These are phyloP conservation scores for Oxygymnocypris stewartii DNA, from an alignment of 2,113 vertebrate genomes.

Conservation along the genomic window DNA sequence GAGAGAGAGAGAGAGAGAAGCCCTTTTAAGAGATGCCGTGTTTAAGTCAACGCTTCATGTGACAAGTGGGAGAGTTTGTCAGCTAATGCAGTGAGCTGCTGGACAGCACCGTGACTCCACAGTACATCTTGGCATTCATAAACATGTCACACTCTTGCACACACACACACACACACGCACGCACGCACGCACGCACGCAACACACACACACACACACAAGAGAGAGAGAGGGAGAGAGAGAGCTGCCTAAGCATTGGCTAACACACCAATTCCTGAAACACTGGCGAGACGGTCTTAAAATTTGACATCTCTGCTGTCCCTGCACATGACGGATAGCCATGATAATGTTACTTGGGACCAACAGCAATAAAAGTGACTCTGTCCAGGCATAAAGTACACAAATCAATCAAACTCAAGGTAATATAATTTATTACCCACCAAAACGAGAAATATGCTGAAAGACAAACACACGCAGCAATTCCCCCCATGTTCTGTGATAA, in stretches of 20 bases:
- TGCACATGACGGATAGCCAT: conserved; percentile 66
- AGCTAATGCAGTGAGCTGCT: conserved; percentile 45
- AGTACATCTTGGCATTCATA: conserved; percentile 62
- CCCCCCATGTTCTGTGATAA: conserved; percentile 39
- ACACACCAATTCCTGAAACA: conserved; percentile 25
- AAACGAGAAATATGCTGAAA: conserved; percentile 44
- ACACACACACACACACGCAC: conserved; percentile 15
- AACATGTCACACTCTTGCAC: conserved; percentile 39
- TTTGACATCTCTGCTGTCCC: conserved; percentile 40
- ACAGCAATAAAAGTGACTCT: conserved; percentile 56
- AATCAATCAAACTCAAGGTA: conserved; percentile 53
- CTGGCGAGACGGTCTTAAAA: conserved; percentile 12
- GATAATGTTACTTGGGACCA: conserved; percentile 51
- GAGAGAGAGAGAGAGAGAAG: conserved; percentile 40
- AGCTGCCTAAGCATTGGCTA: conserved; percentile 26
- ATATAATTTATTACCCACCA: conserved; percentile 48
- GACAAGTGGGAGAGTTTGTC: conserved; percentile 55
- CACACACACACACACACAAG: neutral
- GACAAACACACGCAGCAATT: conserved; percentile 22
- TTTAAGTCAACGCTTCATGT: conserved; percentile 44
- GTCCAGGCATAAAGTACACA: conserved; percentile 49
- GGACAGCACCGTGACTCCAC: conserved; percentile 62
- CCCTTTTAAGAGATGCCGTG: too few species aligned
- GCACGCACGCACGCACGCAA: conserved; percentile 4
- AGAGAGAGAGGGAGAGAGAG: neutral